Percentiles rank a stretch among this genome's conserved stretches.
phyloP scores from a whole-genome alignment of 2,113 vertebrate genomes.

The Apeltes quadracus region DNA sequence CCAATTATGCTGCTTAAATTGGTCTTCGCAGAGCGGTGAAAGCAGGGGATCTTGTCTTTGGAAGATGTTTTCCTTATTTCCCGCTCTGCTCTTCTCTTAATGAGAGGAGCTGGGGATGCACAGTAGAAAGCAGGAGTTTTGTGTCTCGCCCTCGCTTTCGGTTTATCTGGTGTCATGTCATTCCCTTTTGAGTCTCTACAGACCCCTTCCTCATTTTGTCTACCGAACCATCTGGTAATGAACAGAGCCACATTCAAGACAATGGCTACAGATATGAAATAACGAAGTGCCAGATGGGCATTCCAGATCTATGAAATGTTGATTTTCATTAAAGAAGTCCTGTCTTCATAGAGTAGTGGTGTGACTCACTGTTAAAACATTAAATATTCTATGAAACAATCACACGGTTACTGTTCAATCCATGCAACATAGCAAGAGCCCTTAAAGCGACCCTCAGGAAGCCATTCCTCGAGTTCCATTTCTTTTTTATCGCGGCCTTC shows the following conservation, averaged over 20 bases:
- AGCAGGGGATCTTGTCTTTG: constrained; percentile 32
- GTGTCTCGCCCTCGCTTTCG: constrained; percentile 6
- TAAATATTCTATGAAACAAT: background rate
- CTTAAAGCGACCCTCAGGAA: constrained; percentile 7
- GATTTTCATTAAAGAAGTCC: constrained; percentile 66
- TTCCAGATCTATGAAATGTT: constrained; percentile 58
- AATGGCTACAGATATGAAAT: constrained; percentile 49
- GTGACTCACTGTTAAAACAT: constrained; percentile 40
- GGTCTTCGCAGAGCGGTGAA: constrained; percentile 51
- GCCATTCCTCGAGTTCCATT: constrained; percentile 33
- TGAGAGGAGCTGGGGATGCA: constrained; percentile 39
- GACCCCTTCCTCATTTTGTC: constrained; percentile 51
- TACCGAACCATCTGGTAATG: constrained; percentile 56
- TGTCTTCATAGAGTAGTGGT: constrained; percentile 44
- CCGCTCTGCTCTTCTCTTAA: constrained; percentile 56
- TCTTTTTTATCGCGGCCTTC: constrained; percentile 38
- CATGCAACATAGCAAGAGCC: background rate
- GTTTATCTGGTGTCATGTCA: constrained; percentile 33
- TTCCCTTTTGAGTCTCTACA: constrained; percentile 19
- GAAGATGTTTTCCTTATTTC: constrained; percentile 44
- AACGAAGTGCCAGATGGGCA: constrained; percentile 59
- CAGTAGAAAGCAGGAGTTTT: constrained; percentile 44
- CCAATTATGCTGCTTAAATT: constrained; percentile 60
- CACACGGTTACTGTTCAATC: background rate
- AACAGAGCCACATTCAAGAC: constrained; percentile 58